Evolutionary conservation across 1,140 invertebrate species (phyloP), one percentile per base, ranked within the genome.

Genomic region (Drosophila gunungcola): DNA sequence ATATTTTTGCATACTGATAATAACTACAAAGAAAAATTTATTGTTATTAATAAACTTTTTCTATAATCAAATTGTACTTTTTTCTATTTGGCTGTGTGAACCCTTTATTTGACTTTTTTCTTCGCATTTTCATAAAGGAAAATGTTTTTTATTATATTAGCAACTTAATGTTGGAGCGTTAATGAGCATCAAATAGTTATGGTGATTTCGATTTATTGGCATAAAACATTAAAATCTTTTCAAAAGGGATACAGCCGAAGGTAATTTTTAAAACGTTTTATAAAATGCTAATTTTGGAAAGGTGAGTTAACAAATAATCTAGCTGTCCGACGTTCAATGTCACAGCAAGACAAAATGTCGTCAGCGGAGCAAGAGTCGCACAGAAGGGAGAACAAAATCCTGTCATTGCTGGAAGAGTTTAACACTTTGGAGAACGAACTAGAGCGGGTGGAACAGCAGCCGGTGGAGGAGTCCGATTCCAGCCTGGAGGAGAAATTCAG

Each of bases 21-120:
- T 60, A 57, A 56, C 39, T 29, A 56, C 58, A 65, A 63, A 11
- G 54, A 54, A 72, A 78, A 51, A 73, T 56, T 43, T 55, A 78
- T 80, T 85, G 78, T 78, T 80, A 77, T 48, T 57, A 85, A 85
- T 85, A 84, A 77, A 80, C n/a, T 46, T 85, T 80, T 80, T 73
- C 63, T 69, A 80, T 80, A 73, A 74, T 65, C 32, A 46, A 63
- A 32, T 11, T 21, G 3, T 16, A n/a, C 1, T 16, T 13, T 32
- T 36, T n/a, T 39, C 3, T 42, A 16, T 32, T n/a, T n/a, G n/a
- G n/a, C n/a, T n/a, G n/a, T n/a, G n/a, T n/a, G n/a, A n/a, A n/a
- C n/a, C n/a, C n/a, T n/a, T n/a, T n/a, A n/a, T n/a, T 32, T 4
- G 29, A 1, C 1, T 32, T 7, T 32, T 32, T 32, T 6, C 29